Evolutionary conservation across 2,113 vertebrate genomes (phyloP).

Genomic region (Hystrix brachyura): DNA sequence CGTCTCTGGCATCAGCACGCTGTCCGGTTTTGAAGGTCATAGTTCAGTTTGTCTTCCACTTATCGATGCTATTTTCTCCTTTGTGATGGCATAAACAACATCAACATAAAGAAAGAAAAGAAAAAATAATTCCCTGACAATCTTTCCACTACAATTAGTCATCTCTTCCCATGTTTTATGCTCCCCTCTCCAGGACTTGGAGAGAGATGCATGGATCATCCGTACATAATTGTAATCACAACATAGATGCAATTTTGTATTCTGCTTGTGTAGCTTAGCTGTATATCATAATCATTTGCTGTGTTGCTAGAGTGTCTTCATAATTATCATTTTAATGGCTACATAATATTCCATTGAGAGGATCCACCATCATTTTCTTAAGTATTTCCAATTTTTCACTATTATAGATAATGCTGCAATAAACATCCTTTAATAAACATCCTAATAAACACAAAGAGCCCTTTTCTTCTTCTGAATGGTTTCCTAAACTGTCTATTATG

Average conservation of each 20-base stretch:
- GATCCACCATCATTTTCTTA: constrained; percentile 49
- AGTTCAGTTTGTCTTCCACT: constrained; percentile 25
- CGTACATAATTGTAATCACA: constrained; percentile 64
- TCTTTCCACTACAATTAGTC: constrained; percentile 19
- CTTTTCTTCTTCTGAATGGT: constrained; percentile 43
- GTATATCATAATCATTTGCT: constrained; percentile 66
- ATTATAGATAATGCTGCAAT: constrained; percentile 43
- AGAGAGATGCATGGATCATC: constrained; percentile 44
- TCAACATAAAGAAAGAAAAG: constrained; percentile 63
- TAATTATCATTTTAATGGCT: constrained; percentile 69
- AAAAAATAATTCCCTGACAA: constrained; percentile 46
- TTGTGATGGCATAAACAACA: constrained; percentile 59
- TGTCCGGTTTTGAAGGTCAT: constrained; percentile 58
- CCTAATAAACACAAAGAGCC: neutral
- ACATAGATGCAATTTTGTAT: constrained; percentile 44
- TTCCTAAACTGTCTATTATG: constrained; percentile 40
- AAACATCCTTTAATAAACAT: constrained; percentile 62
- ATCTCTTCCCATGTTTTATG: constrained; percentile 60
- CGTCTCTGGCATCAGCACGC: neutral
- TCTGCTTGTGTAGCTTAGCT: constrained; percentile 48
- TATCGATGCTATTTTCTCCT: constrained; percentile 25
- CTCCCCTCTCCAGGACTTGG: constrained; percentile 11
- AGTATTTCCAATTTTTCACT: constrained; percentile 69
- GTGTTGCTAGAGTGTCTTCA: constrained; percentile 18
- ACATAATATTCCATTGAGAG: constrained; percentile 69